Evolutionary conservation across 2,888 invertebrate species (phyloP).

Genomic region (Malthinus flaveolus): DNA sequence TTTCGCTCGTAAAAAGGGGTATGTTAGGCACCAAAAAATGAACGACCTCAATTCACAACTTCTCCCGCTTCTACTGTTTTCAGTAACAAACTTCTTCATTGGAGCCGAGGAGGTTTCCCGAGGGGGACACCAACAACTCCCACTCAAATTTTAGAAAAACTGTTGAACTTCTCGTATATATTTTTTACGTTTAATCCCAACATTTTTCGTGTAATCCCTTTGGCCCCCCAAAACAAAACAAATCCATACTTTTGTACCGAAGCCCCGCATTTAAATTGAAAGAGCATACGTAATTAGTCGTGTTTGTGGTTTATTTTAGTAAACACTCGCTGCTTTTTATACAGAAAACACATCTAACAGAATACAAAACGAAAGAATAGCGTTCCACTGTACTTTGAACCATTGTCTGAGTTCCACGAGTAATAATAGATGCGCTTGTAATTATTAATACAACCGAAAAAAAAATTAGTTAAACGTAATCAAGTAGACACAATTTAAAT

Average conservation of each 20-base stretch:
- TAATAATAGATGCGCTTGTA: conserved; percentile 2
- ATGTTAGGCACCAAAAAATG: too few relatives aligned
- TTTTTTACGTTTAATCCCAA: too few relatives aligned
- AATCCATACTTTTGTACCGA: background rate
- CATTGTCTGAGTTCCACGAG: conserved; percentile 1
- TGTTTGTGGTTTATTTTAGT: conserved; percentile 3
- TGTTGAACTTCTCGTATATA: too few relatives aligned
- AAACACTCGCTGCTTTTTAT: background rate
- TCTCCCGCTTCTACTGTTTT: too few relatives aligned
- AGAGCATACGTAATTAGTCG: background rate
- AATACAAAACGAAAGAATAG: conserved; percentile 1
- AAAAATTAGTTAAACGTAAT: background rate
- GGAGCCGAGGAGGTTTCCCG: too few relatives aligned
- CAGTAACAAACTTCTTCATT: too few relatives aligned
- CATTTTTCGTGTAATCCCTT: too few relatives aligned
- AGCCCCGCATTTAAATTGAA: background rate
- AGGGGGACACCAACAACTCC: too few relatives aligned
- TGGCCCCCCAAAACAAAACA: too few relatives aligned
- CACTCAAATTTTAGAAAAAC: too few relatives aligned
- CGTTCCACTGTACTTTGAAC: conserved; percentile 5
- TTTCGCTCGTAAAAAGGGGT: too few relatives aligned
- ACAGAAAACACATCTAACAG: background rate
- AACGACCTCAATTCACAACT: too few relatives aligned
- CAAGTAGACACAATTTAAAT: background rate
- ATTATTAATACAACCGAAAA: conserved; percentile 2